Base-by-base conservation (phyloP, 2,113 vertebrate species). In the Delphinus delphis region DNA sequence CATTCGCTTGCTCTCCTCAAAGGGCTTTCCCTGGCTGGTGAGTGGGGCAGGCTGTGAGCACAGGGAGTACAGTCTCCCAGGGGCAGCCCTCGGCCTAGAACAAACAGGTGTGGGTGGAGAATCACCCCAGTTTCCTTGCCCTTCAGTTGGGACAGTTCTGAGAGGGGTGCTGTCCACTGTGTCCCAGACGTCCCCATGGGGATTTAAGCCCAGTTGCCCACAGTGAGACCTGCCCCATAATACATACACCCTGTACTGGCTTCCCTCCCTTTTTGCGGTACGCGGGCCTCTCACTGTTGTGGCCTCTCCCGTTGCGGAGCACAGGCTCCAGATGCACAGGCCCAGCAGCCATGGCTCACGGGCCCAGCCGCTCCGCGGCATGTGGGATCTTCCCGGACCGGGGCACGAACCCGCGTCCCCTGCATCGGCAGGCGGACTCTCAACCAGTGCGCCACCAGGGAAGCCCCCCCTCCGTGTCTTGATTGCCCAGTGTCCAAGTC, bases 251-350 rank as follows among this genome's bases (percentile, higher is more conserved):
- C 44, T 68, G 6, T 20, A 8, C 13, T 20, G 55, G n/a, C 26
- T 26, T 50, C 38, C 58, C 6, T 81, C 50, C 26, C 44, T 9
- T 44, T 44, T 44, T 44, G 44, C 8, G 44, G 44, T 10, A 44
- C 44, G 44, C 44, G 44, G 44, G 44, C 44, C 44, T 44, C 44
- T 44, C 44, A 44, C 44, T 44, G 8, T 44, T 44, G 44, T 0
- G 44, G 44, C 2, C 44, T 44, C 44, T 44, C 44, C 44, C 44
- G 8, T 8, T 10, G 44, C 44, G 8, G 44, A 44, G 44, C 2
- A 44, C 44, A 44, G 44, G 0, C 44, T 44, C 44, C 44, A 0
- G 44, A 44, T 0, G 44, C 0, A 0, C 44, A 44, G 44, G 44
- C 44, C 0, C 44, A 44, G 44, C 44, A 2, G 44, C 44, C 44